These are phyloP conservation scores for Vultur gryphus DNA, from an alignment of 2,797 vertebrate genomes.

Conservation along the genomic window DNA sequence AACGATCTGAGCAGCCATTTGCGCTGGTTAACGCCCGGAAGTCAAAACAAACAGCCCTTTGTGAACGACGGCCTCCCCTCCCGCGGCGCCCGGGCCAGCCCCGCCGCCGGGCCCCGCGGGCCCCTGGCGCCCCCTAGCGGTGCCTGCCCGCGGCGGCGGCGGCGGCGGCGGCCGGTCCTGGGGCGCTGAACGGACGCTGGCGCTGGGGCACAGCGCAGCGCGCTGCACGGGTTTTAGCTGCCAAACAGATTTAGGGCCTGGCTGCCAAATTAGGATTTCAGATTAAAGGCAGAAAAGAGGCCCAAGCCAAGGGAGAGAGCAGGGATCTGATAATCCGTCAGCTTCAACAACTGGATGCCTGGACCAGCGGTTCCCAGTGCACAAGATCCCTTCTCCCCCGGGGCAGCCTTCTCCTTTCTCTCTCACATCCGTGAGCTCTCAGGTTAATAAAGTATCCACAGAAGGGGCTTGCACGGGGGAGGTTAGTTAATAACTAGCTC, in stretches of 20 bases:
- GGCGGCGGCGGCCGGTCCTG: no score
- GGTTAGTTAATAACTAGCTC: not conserved
- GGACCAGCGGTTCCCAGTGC: rapidly evolving
- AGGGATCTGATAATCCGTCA: rapidly evolving
- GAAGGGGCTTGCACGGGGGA: rapidly evolving
- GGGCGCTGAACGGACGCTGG: not conserved
- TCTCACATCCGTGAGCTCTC: rapidly evolving
- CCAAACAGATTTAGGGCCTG: not conserved
- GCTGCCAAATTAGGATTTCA: rapidly evolving
- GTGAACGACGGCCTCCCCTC: rapidly evolving
- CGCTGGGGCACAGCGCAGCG: no score
- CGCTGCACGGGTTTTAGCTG: not conserved
- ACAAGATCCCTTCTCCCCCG: rapidly evolving
- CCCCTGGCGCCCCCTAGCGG: not conserved
- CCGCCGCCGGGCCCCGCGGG: not conserved
- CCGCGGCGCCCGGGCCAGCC: not conserved
- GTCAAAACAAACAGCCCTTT: rapidly evolving
- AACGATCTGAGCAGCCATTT: rapidly evolving
- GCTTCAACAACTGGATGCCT: not conserved
- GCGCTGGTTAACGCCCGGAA: not conserved
- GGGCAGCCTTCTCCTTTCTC: not conserved
- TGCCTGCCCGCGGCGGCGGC: not conserved
- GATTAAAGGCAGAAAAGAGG: not conserved
- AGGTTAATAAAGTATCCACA: rapidly evolving
- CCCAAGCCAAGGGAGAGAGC: rapidly evolving